Evolutionary conservation across 2,888 invertebrate genomes (phyloP).

Genomic region (Machimus rusticus): DNA sequence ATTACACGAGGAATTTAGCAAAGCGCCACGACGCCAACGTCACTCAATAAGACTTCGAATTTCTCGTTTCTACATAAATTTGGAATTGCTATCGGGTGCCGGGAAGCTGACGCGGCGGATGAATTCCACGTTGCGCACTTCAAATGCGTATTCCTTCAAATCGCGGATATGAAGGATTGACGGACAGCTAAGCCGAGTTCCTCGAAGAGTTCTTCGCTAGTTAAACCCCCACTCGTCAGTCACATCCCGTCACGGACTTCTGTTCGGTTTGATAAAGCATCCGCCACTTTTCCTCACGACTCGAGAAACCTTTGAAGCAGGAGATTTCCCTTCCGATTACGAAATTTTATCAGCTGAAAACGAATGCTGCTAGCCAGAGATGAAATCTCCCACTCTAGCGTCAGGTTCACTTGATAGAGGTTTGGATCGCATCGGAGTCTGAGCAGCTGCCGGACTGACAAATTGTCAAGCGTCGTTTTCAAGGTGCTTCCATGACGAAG

Average conservation of each 20-base stretch:
- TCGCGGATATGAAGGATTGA: no score
- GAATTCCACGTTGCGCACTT: not conserved
- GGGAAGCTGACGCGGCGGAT: not conserved
- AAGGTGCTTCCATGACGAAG: not conserved
- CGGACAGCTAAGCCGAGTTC: not conserved
- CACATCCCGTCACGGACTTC: conserved; percentile 8
- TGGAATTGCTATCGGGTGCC: not conserved
- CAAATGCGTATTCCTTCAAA: not conserved
- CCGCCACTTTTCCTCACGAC: not conserved
- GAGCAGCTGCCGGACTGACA: not conserved
- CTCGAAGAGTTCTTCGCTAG: not conserved
- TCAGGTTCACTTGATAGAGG: not conserved
- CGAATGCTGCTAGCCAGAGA: not conserved
- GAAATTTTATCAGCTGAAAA: conserved; percentile 22
- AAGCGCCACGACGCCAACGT: not conserved
- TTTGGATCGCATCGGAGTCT: not conserved
- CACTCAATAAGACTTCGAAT: not conserved
- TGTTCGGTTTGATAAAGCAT: conserved; percentile 14
- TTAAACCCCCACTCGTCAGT: not conserved
- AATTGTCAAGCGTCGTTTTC: not conserved
- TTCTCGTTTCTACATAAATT: not conserved
- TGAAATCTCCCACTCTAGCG: not conserved
- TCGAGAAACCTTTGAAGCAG: not conserved
- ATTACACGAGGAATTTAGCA: not conserved
- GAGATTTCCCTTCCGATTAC: not conserved